Base-by-base conservation (phyloP, 2,797 vertebrate genomes). In the Hypotaenidia philippensis region DNA sequence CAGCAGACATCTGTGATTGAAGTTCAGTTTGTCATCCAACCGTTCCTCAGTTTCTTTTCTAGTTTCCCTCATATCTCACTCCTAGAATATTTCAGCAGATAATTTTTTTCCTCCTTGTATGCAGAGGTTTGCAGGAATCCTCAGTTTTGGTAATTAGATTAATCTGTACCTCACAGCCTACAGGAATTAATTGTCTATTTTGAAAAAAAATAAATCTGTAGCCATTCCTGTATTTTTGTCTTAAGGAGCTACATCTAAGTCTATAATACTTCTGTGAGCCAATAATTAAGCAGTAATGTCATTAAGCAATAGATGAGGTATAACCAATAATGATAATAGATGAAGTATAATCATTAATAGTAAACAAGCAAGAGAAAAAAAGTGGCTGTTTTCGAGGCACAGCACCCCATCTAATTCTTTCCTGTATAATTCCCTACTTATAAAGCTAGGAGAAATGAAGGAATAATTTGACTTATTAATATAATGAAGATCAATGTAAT, bases 401-500 rank as follows among this genome's bases (percentile, higher is more conserved):
- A 53, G 16, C 32, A 70, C 52, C 52, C 52, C 32, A 34, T 19
- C 70, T 77, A 6, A 3, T 53, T 84, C 31, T 61, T 72, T 83
- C 38, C 70, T 65, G 65, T 38, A 4, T 52, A 68, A 92, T 89
- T 78, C 36, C 45, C 61, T 64, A 27, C 38, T 68, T 75, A 49
- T 5, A 56, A n/a, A 75, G 69, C 29, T 40, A 34, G 53, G 32
- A 90, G 65, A 78, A 89, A 65, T 18, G 57, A 83, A 86, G 36
- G 52, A 64, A 83, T 81, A 23, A 45, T 88, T 86, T 78, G 83
- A 45, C 7, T 94, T 81, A 81, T 87, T 81, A 83, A 90, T 78
- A 31, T 81, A 92, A 94, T 65, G 83, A 72, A 90, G 93, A 92
- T 95, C 96, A 86, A 83, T 87, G 68, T 8, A 55, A 63, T 75